A percentile compares a stretch with the other conserved stretches of the same genome.
Evolutionary conservation across 2,113 vertebrate genomes (phyloP).

Genomic region (Glaucidium brasilianum): DNA sequence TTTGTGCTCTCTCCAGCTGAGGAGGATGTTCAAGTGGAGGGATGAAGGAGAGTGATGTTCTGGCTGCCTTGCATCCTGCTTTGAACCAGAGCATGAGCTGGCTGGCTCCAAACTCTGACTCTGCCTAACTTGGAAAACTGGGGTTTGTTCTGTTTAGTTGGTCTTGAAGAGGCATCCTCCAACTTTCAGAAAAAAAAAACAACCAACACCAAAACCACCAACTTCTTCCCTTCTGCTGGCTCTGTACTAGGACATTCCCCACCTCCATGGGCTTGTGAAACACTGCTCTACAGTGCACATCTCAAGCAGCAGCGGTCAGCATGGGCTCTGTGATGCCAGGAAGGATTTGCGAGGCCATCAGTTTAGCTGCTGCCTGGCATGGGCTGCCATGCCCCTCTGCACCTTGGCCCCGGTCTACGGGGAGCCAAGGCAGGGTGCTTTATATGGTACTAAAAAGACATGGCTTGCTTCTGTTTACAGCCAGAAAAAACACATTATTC

Average conservation of each 20-base stretch:
- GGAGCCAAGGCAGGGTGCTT: not conserved
- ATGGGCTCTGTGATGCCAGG: not conserved
- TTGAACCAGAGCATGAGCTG: not conserved
- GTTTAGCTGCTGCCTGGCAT: not conserved
- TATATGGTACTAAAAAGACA: not conserved
- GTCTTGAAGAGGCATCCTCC: not conserved
- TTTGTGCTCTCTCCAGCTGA: not conserved
- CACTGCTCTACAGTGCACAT: not conserved
- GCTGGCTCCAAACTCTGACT: not conserved
- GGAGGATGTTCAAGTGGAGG: not conserved
- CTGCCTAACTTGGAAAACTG: not conserved
- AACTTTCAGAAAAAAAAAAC: not conserved
- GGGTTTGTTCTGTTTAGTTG: not conserved
- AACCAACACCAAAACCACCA: rapidly evolving
- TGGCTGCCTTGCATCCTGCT: not conserved
- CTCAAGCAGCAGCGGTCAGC: rapidly evolving
- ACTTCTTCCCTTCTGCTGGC: not conserved
- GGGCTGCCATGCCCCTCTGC: not conserved
- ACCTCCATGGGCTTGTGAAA: not conserved
- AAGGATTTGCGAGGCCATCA: not conserved
- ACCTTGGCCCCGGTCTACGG: not conserved
- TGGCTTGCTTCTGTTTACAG: not conserved
- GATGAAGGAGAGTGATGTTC: not conserved
- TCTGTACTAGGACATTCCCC: not conserved
- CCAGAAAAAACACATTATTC: not conserved